Base-by-base conservation (phyloP, 2,888 invertebrate species). In the Apeira syringaria region DNA sequence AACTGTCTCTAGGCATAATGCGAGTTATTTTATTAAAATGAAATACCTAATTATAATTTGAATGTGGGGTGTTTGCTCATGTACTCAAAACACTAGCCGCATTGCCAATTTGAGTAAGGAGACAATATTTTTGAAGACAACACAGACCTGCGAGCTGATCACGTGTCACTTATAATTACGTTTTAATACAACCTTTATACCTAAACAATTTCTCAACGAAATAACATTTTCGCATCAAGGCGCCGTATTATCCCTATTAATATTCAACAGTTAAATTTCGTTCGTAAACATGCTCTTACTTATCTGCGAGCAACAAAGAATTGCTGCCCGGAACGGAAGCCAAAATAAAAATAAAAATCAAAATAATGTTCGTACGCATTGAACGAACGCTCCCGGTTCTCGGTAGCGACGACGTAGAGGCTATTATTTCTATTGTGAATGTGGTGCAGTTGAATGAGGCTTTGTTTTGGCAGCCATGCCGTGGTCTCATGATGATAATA, bases 271-370 rank as follows among this genome's bases (percentile, higher is more conserved):
- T 34, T 27, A 31, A 33, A 39, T 27, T 45, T 39, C 22, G 30
- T 44, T 31, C 26, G 45, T 22, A 46, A 46, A 46, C 45, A 31
- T 22, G 7, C 7, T 20, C 20, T 2, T 7, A 44, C 31, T 31
- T 46, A 30, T 46, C 31, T 35, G 39, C 18, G 10, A 45, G 20
- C 26, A 17, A 26, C 31, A 39, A 31, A 40, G 18, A 35, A 28
- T 33, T 32, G 30, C 41, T 33, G 29, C 30, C 20, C 13, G 24
- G 40, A 41, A 47, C 42, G 45, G 50, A 4, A 50, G 46, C 30
- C 43, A 41, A 32, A 39, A 35, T 49, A 43, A 34, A 50, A 41
- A 54, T 12, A 28, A 40, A 47, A 52, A 46, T 39, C 38, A 54
- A 49, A 43, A 51, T 37, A 49, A 35, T 43, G 25, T 41, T 34